phyloP scores from a whole-genome alignment of 2,113 vertebrate species.

The Hemiprocne comata region DNA sequence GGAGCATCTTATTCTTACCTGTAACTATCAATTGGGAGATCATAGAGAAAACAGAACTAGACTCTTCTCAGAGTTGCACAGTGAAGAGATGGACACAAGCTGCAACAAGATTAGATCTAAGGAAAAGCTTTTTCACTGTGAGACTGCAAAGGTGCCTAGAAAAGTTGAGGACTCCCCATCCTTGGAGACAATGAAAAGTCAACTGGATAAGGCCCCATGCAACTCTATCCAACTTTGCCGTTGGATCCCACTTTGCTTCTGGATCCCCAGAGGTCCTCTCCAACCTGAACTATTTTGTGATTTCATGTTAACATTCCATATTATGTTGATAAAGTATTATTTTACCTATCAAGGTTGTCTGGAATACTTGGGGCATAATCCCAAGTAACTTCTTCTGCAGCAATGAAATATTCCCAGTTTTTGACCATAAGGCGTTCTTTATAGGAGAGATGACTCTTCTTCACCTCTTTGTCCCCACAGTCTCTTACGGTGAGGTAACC shows the following conservation, averaged over 20 bases:
- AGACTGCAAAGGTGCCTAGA: not conserved
- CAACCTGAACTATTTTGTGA: not conserved
- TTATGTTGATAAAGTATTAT: not conserved
- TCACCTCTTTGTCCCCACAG: slow-evolving; percentile 76
- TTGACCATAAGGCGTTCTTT: slow-evolving; percentile 77
- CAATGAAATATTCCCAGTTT: slow-evolving; percentile 90
- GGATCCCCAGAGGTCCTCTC: not conserved
- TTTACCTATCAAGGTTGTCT: slow-evolving; percentile 82
- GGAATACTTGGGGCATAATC: slow-evolving; percentile 86
- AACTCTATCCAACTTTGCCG: not conserved
- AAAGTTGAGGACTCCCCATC: not conserved
- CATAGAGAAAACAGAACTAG: not conserved
- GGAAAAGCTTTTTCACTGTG: not conserved
- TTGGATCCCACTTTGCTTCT: not conserved
- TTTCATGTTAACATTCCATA: not conserved
- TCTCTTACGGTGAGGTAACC: slow-evolving; percentile 80
- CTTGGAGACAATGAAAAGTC: not conserved
- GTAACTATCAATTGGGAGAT: not conserved
- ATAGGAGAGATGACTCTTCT: slow-evolving; percentile 67
- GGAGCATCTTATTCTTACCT: not conserved
- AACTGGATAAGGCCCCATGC: not conserved
- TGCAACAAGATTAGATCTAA: not conserved
- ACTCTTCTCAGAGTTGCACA: not conserved
- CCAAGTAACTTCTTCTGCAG: slow-evolving; percentile 92
- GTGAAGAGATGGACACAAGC: not conserved